phyloP scores from a whole-genome alignment of 2,888 invertebrate genomes.

The Caenorhabditis uteleia region DNA sequence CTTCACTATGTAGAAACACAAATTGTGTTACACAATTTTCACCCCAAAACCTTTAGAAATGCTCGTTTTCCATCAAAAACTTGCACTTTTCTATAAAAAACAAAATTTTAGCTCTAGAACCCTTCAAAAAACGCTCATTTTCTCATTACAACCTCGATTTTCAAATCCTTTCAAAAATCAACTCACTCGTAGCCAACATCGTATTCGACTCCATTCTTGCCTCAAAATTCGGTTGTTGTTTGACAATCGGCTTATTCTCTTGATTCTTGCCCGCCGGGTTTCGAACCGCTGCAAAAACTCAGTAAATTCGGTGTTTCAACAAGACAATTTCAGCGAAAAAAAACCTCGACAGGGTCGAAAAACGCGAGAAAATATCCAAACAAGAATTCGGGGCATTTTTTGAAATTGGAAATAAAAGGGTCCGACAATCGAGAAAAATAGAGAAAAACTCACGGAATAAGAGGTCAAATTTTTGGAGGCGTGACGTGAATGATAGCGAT shows the following conservation, averaged over 20 bases:
- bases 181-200: constrained; percentile 47
- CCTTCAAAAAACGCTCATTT: too few relatives aligned
- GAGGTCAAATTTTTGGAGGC: too few relatives aligned
- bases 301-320: not conserved
- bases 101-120: too few relatives aligned
- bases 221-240: not conserved
- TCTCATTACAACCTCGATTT: not conserved
- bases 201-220: constrained; percentile 53
- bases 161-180: not conserved
- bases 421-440: too few relatives aligned
- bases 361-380: not conserved
- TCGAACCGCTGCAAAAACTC: not conserved
- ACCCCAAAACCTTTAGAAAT: too few relatives aligned
- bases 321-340: not conserved
- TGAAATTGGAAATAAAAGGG: not conserved
- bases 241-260: not conserved
- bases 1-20: too few relatives aligned
- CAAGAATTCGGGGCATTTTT: not conserved
- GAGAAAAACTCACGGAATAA: too few relatives aligned
- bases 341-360: not conserved
- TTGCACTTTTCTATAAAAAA: too few relatives aligned
- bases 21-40: too few relatives aligned
- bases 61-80: too few relatives aligned
- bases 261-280: not conserved
- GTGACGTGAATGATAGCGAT: too few relatives aligned